A percentile compares a stretch with the other conserved stretches of the same genome.
These are phyloP conservation scores for Pangasianodon gigas DNA, from an alignment of 2,113 vertebrate genomes.

Conservation along the genomic window DNA sequence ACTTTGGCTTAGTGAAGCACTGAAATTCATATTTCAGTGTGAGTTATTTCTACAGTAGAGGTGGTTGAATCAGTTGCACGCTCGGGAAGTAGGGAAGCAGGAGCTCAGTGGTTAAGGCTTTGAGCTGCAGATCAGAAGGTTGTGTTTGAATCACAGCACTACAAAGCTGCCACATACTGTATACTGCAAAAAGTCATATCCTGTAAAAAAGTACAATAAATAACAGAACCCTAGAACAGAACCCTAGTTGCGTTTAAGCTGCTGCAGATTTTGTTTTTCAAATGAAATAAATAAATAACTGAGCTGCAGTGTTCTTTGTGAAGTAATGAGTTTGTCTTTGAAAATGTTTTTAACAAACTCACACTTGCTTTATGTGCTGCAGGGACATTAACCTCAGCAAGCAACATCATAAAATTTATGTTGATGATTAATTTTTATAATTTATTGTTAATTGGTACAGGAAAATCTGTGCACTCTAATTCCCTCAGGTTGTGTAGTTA, in stretches of 20 bases:
- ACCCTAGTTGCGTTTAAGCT: background rate
- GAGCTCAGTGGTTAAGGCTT: background rate
- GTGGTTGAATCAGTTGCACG: background rate
- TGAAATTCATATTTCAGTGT: no score
- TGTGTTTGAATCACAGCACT: no score
- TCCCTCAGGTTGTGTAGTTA: background rate
- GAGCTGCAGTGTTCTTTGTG: background rate
- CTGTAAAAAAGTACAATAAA: background rate
- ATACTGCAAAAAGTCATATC: background rate
- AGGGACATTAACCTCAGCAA: background rate
- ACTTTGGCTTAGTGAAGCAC: no score
- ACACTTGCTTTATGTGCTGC: background rate
- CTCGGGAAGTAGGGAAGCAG: background rate
- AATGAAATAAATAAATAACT: background rate
- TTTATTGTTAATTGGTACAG: background rate
- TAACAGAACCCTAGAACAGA: background rate
- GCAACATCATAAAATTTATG: no score
- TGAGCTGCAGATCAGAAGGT: background rate
- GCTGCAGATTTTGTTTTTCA: background rate
- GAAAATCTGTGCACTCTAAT: background rate
- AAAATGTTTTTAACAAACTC: background rate
- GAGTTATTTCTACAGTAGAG: background rate
- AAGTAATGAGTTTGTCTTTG: background rate
- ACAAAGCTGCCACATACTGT: background rate
- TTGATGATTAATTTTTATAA: no score